Evolutionary conservation across 2,797 vertebrate genomes (phyloP), one percentile per base, ranked within the genome.

Genomic region (Neostethus bicornis): DNA sequence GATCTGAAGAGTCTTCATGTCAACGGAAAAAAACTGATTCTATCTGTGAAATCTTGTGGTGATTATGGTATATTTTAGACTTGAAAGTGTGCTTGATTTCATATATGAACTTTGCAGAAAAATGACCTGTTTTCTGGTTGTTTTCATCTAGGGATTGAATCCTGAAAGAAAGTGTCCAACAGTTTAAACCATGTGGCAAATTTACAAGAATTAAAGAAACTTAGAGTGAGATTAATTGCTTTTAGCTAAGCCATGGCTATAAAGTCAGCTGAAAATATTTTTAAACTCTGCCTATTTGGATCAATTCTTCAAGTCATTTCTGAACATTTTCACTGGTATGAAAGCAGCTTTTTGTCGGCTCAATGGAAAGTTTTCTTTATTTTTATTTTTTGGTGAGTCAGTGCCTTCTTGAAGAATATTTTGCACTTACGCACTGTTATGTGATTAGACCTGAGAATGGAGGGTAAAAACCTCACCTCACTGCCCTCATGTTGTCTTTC

Each of bases 381-480:
- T 61, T 25, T 31, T n/a, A n/a, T n/a, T 62, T 68, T 60, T 46
- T 13, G 7, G 7, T 41, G 44, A 45, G 11, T 21, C 25, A 8
- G 4, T 52, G 35, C 17, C 7, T 23, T 32, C 37, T 24, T 3
- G 3, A 1, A 50, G 72, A 54, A 29, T 12, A 59, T 17, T 47
- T 41, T 21, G 42, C 25, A 20, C 39, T 12, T 44, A 66, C 45
- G 56, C 6, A 14, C n/a, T 42, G 68, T 48, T 51, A 60, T 32
- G 59, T 41, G 74, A 34, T 60, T 42, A 64, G 70, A 77, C 45
- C 62, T 20, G 19, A 17, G 72, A 83, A 63, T 83, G 84, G 88
- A 85, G 88, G 83, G 84, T 86, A 86, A 81, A 88, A 83, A 44
- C 64, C 64, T 89, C 86, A 83, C 87, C 86, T 87, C 84, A 77